Evolutionary conservation across 37 sponge, comb jelly and placozoan genomes (phyloP), one percentile per base, ranked within the genome.

Genomic region (Aplysina aerophoba): DNA sequence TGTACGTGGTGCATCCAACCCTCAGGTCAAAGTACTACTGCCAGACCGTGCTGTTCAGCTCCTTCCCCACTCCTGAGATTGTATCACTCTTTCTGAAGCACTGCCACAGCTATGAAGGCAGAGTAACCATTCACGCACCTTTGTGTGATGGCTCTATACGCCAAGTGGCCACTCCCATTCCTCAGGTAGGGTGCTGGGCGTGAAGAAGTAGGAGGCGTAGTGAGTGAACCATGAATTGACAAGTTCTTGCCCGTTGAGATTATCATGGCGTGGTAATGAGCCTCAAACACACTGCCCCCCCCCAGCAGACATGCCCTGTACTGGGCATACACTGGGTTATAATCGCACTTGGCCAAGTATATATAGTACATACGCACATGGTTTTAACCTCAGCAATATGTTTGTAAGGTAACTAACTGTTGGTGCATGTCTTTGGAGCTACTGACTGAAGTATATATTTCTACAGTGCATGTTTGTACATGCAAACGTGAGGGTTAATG

Each of bases 21-120:
- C 5, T 4, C 73, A 75, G 78, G 78, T 40, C 54, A 50, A 67
- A 87, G 63, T 87, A 82, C 79, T 97, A 97, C 81, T 73, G 96
- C 21, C 99, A 99, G 79, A 93, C 84, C 24, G 55, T 97, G 3
- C 15, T 99, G n/a, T 90, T 97, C 64, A 71, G 86, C 73, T 33
- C 85, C 36, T 89, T 93, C 44, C 77, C 61, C 15, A 90, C 92
- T 44, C 93, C 99, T 31, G 95, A 98, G 72, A 87, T 96, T 33
- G 88, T 90, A 59, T 79, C 93, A 27, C 83, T 98, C 50, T 88
- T 96, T 77, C 73, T 34, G 50, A 90, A 55, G 30, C 55, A 88
- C 68, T 92, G 86, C 59, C 55, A 58, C 68, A 93, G 91, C 59
- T 94, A 83, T 83, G 87, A 90, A 34, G 94, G 94, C 15, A 85